Evolutionary conservation across 2,113 vertebrate genomes (phyloP).

Genomic region (Nansenia antarctica): DNA sequence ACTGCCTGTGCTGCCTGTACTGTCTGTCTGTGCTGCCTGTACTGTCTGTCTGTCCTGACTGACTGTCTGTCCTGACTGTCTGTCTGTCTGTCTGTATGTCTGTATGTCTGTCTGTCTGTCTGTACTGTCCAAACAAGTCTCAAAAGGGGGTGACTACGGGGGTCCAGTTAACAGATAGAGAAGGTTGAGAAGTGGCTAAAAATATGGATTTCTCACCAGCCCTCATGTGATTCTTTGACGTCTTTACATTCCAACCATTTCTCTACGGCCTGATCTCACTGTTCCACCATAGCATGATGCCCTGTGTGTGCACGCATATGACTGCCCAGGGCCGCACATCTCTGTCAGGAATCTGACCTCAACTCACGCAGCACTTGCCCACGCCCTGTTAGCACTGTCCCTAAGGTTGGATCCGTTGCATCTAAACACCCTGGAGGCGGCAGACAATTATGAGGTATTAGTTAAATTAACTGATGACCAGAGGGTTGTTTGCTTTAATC

Average conservation of each 20-base stretch:
- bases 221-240: not conserved
- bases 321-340: not conserved
- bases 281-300: not conserved
- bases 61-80: no score
- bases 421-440: not conserved
- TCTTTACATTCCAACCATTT: not conserved
- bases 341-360: not conserved
- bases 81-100: no score
- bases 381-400: not conserved
- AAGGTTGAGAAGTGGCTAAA: not conserved
- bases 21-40: no score
- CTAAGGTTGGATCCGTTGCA: not conserved
- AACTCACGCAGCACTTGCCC: not conserved
- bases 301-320: no score
- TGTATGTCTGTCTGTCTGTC: no score
- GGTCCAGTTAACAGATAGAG: not conserved
- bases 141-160: no score
- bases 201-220: not conserved
- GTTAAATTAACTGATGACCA: not conserved
- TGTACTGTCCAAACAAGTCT: no score
- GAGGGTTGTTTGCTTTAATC: not conserved
- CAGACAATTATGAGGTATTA: not conserved
- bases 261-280: not conserved
- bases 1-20: no score
- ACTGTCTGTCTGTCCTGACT: no score